phyloP scores from a whole-genome alignment of 2,113 vertebrate species.

The Colinus virginianus region DNA sequence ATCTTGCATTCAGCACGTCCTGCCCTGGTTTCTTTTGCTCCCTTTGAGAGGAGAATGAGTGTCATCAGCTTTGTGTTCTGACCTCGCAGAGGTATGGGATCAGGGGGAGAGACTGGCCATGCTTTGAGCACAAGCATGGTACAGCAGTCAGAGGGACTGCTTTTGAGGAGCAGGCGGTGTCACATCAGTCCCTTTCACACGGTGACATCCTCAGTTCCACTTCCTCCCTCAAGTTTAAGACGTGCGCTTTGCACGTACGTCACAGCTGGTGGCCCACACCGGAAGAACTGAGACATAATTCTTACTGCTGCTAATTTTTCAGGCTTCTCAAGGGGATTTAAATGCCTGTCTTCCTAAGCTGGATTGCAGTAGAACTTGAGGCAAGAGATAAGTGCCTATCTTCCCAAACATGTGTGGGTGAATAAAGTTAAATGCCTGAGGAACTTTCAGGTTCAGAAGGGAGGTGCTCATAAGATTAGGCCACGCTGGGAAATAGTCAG shows the following conservation, averaged over 20 bases:
- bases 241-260: not conserved
- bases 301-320: conserved; percentile 52
- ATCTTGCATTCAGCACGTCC: not conserved
- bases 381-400: conserved; percentile 67
- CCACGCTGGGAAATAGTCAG: conserved; percentile 16
- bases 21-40: not conserved
- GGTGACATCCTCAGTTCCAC: not conserved
- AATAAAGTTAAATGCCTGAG: conserved; percentile 47
- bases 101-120: not conserved
- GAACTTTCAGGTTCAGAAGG: conserved; percentile 48
- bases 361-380: conserved; percentile 53
- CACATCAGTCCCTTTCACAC: not conserved
- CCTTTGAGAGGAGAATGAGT: not conserved
- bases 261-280: not conserved
- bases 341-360: conserved; percentile 56
- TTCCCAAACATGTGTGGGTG: conserved; percentile 61
- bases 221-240: not conserved
- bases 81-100: not conserved
- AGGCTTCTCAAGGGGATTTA: conserved; percentile 56
- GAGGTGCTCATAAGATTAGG: conserved; percentile 46
- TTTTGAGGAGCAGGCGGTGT: fast-evolving
- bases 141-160: not conserved
- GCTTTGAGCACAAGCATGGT: fast-evolving
- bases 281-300: conserved; percentile 4
- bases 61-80: fast-evolving